Percentiles rank a stretch among this genome's conserved stretches.
phyloP scores from a whole-genome alignment of 1,140 invertebrate species.

The Anoplolepis gracilipes region DNA sequence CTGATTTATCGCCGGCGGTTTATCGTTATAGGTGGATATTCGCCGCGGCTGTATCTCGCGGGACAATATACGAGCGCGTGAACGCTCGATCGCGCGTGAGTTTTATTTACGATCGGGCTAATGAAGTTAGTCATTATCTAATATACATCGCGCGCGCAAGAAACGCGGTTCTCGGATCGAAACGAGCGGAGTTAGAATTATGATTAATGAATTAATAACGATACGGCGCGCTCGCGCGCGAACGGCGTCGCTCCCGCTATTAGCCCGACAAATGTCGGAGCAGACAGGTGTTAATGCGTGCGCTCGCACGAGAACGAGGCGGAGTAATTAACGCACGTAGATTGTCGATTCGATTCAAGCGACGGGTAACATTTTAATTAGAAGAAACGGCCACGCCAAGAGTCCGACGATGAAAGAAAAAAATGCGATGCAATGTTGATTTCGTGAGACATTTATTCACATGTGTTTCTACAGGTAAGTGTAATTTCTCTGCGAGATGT shows the following conservation, averaged over 20 bases:
- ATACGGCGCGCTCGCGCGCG: conserved; percentile 30
- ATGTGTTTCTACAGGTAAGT: neutral
- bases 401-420: neutral
- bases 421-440: neutral
- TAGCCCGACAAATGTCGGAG: conserved; percentile 33
- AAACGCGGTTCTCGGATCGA: conserved; percentile 59
- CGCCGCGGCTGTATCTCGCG: conserved; percentile 48
- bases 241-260: conserved; percentile 57
- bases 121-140: conserved; percentile 75
- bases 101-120: conserved; percentile 69
- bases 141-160: conserved; percentile 60
- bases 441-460: conserved; percentile 1
- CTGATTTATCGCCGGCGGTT: conserved; percentile 67
- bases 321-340: conserved; percentile 56
- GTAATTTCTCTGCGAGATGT: neutral
- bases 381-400: neutral
- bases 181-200: conserved; percentile 51
- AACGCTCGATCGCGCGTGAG: conserved; percentile 13
- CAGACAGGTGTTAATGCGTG: conserved; percentile 69
- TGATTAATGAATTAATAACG: conserved; percentile 74
- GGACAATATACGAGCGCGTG: conserved; percentile 32
- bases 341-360: conserved; percentile 38
- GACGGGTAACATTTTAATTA: conserved; percentile 44
- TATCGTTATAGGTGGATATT: conserved; percentile 64
- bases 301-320: neutral